A percentile compares a stretch with the other conserved stretches of the same genome.
These are phyloP conservation scores for Sinelater perroti DNA, from an alignment of 2,888 invertebrate species.

Conservation along the genomic window DNA sequence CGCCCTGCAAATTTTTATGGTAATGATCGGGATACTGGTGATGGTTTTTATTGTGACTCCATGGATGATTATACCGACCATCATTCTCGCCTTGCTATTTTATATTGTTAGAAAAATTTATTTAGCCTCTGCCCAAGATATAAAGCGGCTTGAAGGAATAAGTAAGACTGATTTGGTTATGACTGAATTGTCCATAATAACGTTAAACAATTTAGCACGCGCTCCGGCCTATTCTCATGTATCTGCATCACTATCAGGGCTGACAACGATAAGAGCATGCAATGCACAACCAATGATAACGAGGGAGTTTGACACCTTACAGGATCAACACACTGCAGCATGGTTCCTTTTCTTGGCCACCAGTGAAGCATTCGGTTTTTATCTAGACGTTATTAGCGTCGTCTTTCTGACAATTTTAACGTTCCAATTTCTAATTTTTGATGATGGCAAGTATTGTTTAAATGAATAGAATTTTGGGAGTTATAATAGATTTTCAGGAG, in stretches of 20 bases:
- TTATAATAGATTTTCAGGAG: constrained; percentile 55
- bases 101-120: constrained; percentile 72
- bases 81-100: constrained; percentile 71
- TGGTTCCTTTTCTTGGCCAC: constrained; percentile 69
- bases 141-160: constrained; percentile 71
- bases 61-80: constrained; percentile 71
- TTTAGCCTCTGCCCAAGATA: constrained; percentile 74
- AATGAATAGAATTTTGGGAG: not conserved
- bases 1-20: constrained; percentile 71
- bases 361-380: constrained; percentile 71
- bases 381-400: constrained; percentile 71
- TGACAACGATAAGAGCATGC: constrained; percentile 86
- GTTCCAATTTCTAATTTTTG: constrained; percentile 69
- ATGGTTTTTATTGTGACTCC: constrained; percentile 78
- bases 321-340: constrained; percentile 73
- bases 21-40: constrained; percentile 74
- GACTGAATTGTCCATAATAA: too few species aligned
- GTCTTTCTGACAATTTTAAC: constrained; percentile 69
- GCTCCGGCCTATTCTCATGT: constrained; percentile 94
- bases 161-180: constrained; percentile 53
- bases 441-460: constrained; percentile 62
- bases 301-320: constrained; percentile 77
- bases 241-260: constrained; percentile 84
- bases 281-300: constrained; percentile 76
- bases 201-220: constrained; percentile 66